Conservation (phyloP, 2,797 vertebrate species). For the Macrochelys suwanniensis region DNA sequence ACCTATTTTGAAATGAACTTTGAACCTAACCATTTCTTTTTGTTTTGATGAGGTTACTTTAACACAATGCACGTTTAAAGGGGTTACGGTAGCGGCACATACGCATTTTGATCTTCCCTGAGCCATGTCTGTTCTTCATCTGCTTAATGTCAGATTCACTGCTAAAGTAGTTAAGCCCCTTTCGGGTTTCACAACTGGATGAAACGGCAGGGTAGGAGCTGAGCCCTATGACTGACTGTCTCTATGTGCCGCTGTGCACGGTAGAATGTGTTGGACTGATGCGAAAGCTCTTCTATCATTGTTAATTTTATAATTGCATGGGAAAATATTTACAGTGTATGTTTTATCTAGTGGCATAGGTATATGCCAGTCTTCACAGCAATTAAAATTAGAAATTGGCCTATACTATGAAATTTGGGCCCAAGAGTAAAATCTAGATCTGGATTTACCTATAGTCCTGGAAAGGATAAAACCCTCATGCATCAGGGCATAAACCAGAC, state of each 20-base stretch:
- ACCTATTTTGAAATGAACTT: slow-evolving; percentile 66
- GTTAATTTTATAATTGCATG: not conserved
- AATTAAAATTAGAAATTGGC: not conserved
- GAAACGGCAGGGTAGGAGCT: slow-evolving; percentile 44
- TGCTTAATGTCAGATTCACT: slow-evolving; percentile 70
- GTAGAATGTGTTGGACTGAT: not conserved
- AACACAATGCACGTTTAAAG: slow-evolving; percentile 52
- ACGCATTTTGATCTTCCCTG: slow-evolving; percentile 48
- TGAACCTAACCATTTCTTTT: slow-evolving; percentile 21
- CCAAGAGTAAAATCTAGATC: not conserved
- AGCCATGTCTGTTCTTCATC: slow-evolving; percentile 72
- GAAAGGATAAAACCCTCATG: fast-evolving
- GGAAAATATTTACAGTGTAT: not conserved
- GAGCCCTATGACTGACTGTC: slow-evolving; percentile 48
- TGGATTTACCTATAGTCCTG: not conserved
- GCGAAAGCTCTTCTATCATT: not conserved
- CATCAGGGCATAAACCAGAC: not conserved
- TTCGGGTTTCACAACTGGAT: slow-evolving; percentile 41
- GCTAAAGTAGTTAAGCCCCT: slow-evolving; percentile 67
- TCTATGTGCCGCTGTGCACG: not conserved
- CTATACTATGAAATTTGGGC: not conserved
- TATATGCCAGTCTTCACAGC: not conserved
- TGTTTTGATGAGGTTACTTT: slow-evolving; percentile 70
- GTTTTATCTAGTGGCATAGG: not conserved
- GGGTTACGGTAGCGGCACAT: slow-evolving; percentile 17